These are phyloP conservation scores for Brachionus koreanus DNA, from an alignment of 1,140 invertebrate genomes.

Conservation along the genomic window DNA sequence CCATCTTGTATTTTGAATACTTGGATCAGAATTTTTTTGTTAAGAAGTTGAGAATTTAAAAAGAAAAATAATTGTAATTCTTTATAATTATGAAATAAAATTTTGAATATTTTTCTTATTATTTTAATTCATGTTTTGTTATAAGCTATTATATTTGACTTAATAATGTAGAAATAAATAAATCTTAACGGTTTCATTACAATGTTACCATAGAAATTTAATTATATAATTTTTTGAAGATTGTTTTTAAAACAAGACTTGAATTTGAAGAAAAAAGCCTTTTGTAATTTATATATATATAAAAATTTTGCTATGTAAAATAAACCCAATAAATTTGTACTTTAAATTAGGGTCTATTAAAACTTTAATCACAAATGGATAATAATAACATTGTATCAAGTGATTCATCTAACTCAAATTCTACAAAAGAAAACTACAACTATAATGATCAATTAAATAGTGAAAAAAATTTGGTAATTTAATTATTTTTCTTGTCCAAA, in stretches of 20 bases:
- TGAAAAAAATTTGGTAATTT: background rate
- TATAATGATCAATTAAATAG: background rate
- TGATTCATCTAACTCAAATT: background rate
- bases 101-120: background rate
- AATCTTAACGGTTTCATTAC: background rate
- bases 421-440: background rate
- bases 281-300: background rate
- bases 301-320: background rate
- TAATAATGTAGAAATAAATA: background rate
- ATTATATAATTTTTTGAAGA: background rate
- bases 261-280: background rate
- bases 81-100: no score
- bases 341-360: background rate
- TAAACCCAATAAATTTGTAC: background rate
- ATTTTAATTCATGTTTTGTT: background rate
- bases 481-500: background rate
- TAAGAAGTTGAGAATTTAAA: no score
- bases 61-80: no score
- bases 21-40: no score
- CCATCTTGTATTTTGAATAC: no score
- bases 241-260: background rate
- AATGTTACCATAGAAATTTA: background rate
- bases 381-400: background rate
- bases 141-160: background rate
- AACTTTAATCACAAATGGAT: background rate